These are phyloP conservation scores for Oxyteleia sp. DNA, from an alignment of 2,888 invertebrate species.

Conservation along the genomic window DNA sequence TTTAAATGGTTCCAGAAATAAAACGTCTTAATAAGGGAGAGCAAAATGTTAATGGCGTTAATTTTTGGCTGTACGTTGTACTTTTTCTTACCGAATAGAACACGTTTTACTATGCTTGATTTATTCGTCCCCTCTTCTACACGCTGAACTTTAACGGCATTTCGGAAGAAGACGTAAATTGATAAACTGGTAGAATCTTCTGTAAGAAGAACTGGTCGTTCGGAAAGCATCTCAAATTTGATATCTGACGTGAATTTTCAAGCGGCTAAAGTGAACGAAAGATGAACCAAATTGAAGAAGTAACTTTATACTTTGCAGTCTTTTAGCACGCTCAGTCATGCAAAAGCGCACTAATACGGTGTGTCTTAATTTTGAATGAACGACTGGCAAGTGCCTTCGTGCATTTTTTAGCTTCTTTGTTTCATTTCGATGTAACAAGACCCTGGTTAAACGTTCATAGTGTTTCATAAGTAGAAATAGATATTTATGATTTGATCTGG, in stretches of 20 bases:
- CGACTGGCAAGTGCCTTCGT: not conserved
- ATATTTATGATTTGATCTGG: too few species aligned
- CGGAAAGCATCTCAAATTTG: slow-evolving; percentile 79
- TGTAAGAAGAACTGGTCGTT: slow-evolving; percentile 56
- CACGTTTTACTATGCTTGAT: not conserved
- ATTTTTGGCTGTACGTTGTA: too few species aligned
- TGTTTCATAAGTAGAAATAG: too few species aligned
- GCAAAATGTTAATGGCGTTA: not conserved
- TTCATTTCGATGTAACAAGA: too few species aligned
- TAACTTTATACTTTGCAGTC: slow-evolving; percentile 84
- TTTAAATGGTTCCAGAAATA: slow-evolving; percentile 6
- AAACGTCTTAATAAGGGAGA: slow-evolving; percentile 14
- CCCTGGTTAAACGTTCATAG: too few species aligned
- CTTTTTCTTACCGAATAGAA: not conserved
- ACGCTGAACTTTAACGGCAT: slow-evolving; percentile 14
- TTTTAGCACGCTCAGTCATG: slow-evolving; percentile 81
- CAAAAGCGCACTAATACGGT: slow-evolving; percentile 77
- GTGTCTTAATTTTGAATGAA: slow-evolving; percentile 16
- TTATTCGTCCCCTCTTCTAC: slow-evolving; percentile 4
- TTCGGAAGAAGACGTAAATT: slow-evolving; percentile 44
- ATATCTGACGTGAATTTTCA: slow-evolving; percentile 81
- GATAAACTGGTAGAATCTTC: slow-evolving; percentile 57
- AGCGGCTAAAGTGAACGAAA: slow-evolving; percentile 70
- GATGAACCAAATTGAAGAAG: slow-evolving; percentile 74
- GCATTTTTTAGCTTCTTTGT: not conserved